Base-by-base conservation (phyloP, 2,888 invertebrate species). In the Cheilosia vulpina region DNA sequence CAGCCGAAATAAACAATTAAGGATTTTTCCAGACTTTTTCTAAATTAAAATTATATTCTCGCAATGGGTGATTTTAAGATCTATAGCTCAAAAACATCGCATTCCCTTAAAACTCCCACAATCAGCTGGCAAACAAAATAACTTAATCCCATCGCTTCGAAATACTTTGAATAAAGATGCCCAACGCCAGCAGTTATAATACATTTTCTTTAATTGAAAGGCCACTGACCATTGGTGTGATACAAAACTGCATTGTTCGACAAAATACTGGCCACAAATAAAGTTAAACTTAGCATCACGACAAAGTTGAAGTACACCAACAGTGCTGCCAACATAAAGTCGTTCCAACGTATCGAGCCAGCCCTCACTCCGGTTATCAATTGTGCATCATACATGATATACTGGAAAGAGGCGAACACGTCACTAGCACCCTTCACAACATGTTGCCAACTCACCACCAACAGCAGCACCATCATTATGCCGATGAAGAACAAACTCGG, bases 301-400 rank as follows among this genome's bases (percentile, higher is more conserved):
- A 53, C 31, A n/a, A 58, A 79, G 34, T 41, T 75, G 7, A 79
- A 52, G 9, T 84, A 84, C 2, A 75, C 50, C 68, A 84, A 13
- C 24, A 84, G 21, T 1, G 84, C 62, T 21, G 69, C 79, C 15
- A 79, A 17, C 3, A 75, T 15, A n/a, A 69, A 65, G 24, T 84
- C 84, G 15, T 57, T 79, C 84, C 84, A 79, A 2, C 75, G 55
- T 0, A 84, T 13, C 0, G 43, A 13, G 4, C 52, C 57, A 19
- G 45, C 15, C n/a, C 84, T 47, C 7, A 15, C 15, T 24, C 79
- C 79, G 3, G 24, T 21, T 2, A 84, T 71, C n/a, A 84, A 2
- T 43, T 84, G 84, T 3, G 80, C 57, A 7, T 52, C 38, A 17
- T 75, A 80, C 63, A 80, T 55, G 1, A 47, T 43, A 34, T 75